Evolutionary conservation across 2,113 vertebrate species (phyloP).

Genomic region (Chaenogobius annularis): DNA sequence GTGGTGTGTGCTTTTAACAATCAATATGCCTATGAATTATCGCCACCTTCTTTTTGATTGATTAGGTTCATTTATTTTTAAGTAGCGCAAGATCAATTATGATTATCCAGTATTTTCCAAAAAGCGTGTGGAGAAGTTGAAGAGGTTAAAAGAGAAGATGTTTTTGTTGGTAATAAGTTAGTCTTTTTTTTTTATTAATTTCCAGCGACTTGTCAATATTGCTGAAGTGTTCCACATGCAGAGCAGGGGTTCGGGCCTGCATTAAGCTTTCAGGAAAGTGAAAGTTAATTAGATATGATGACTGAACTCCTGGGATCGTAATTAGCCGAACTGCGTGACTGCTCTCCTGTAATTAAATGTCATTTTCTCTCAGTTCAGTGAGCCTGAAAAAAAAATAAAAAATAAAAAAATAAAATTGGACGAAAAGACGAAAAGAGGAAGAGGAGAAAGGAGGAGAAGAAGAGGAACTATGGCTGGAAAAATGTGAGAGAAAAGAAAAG

Average conservation of each 20-base stretch:
- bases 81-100: slow-evolving; percentile 49
- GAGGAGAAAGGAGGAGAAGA: slow-evolving; percentile 12
- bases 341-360: slow-evolving; percentile 92
- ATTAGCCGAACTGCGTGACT: slow-evolving; percentile 88
- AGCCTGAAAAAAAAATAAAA: slow-evolving; percentile 76
- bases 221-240: slow-evolving; percentile 74
- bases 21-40: slow-evolving; percentile 64
- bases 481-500: too few species aligned
- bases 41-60: slow-evolving; percentile 54
- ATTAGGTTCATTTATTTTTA: slow-evolving; percentile 64
- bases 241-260: slow-evolving; percentile 66
- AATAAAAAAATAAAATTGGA: neutral
- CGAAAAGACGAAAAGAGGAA: neutral
- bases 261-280: slow-evolving; percentile 91
- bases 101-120: slow-evolving; percentile 35
- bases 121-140: slow-evolving; percentile 20
- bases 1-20: slow-evolving; percentile 58
- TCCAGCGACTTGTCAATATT: slow-evolving; percentile 79
- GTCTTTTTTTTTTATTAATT: slow-evolving; percentile 65
- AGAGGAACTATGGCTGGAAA: slow-evolving; percentile 41
- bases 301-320: slow-evolving; percentile 89
- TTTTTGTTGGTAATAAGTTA: slow-evolving; percentile 8
- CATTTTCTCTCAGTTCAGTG: slow-evolving; percentile 85
- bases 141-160: neutral
- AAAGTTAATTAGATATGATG: slow-evolving; percentile 94